phyloP scores from a whole-genome alignment of 2,888 invertebrate genomes.

The Eudasyphora cyanicolor region DNA sequence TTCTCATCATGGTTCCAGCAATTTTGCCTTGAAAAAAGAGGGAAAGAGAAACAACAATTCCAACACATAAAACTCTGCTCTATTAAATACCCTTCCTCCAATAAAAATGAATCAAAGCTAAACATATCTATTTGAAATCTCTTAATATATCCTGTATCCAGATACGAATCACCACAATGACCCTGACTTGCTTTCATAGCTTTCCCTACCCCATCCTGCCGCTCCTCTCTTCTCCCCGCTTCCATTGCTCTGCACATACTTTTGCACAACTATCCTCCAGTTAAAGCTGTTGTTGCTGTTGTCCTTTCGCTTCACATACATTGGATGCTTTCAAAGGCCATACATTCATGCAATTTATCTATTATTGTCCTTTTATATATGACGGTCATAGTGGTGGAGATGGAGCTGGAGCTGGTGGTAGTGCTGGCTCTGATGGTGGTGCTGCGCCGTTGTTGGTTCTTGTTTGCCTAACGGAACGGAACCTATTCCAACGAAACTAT shows the following conservation, averaged over 20 bases:
- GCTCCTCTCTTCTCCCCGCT: background rate
- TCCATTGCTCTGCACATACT: constrained; percentile 46
- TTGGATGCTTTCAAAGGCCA: constrained; percentile 35
- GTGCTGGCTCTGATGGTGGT: background rate
- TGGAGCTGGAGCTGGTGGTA: no score
- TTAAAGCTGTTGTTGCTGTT: constrained; percentile 42
- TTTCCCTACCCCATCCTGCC: background rate
- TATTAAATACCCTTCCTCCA: background rate
- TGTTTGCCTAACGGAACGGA: no score
- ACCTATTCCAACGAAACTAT: no score
- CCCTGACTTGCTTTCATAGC: constrained; percentile 43
- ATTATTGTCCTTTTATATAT: constrained; percentile 27
- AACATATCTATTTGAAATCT: constrained; percentile 37
- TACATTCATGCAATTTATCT: constrained; percentile 31
- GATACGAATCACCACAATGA: constrained; percentile 58
- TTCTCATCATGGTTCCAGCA: background rate
- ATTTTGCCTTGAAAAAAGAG: background rate
- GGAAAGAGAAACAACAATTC: no score
- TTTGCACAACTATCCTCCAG: constrained; percentile 53
- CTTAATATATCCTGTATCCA: constrained; percentile 47
- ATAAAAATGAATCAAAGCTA: constrained; percentile 1
- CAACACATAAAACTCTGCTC: background rate
- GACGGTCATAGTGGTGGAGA: background rate
- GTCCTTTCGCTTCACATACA: background rate
- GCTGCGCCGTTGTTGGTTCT: no score